Conservation (phyloP, 53 echinoderm and acorn worm species). For the Arbacia lixula region DNA sequence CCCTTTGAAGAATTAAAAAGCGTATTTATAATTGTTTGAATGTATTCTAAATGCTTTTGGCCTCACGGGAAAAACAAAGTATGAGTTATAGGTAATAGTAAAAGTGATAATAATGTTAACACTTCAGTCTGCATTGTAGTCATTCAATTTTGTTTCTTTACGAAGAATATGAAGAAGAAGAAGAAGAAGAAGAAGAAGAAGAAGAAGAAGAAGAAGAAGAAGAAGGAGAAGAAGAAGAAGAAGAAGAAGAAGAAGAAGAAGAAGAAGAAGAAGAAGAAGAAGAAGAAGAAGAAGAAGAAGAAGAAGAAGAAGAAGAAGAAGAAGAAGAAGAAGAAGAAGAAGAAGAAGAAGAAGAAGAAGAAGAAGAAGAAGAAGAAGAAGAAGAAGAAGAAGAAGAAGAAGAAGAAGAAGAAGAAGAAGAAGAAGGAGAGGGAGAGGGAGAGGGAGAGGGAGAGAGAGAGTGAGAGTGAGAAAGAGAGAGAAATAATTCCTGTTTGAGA, state of each 20-base stretch:
- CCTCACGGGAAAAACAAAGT: no score
- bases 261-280: not conserved
- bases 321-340: constrained; percentile 26
- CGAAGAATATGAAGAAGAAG: not conserved
- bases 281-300: constrained; percentile 15
- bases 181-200: not conserved
- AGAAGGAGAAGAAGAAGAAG: constrained; percentile 20
- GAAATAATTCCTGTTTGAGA: not conserved
- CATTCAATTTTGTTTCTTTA: not conserved
- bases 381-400: constrained; percentile 17
- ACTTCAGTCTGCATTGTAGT: no score
- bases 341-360: constrained; percentile 14
- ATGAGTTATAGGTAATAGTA: no score
- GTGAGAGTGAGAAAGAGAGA: not conserved
- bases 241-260: constrained; percentile 46
- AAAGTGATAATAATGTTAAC: no score
- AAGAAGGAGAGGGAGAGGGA: not conserved
- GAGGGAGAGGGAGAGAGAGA: no score
- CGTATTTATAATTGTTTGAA: no score
- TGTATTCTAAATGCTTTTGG: no score
- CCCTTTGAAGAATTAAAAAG: no score
- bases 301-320: constrained; percentile 38
- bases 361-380: not conserved
- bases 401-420: not conserved
- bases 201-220: not conserved